phyloP scores from a whole-genome alignment of 2,888 invertebrate species.

The Drosophila monieri region DNA sequence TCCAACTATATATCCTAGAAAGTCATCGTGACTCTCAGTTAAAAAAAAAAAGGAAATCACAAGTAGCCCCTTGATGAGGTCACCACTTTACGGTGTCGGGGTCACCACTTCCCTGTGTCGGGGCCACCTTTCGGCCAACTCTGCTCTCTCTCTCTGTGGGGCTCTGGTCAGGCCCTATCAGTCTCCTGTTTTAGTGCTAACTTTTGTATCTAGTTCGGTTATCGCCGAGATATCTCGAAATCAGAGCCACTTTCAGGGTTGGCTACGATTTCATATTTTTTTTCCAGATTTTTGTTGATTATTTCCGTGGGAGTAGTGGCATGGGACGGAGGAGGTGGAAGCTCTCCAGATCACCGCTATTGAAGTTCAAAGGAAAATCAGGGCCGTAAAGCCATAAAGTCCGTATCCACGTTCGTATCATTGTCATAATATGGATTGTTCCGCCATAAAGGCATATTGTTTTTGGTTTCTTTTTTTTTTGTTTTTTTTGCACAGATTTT shows the following conservation, averaged over 20 bases:
- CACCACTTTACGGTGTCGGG: no score
- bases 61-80: no score
- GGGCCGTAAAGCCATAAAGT: conserved; percentile 70
- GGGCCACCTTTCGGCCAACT: background rate
- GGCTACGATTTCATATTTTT: conserved; percentile 58
- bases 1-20: no score
- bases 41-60: no score
- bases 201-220: conserved; percentile 48
- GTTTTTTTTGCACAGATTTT: conserved; percentile 66
- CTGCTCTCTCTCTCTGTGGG: background rate
- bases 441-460: conserved; percentile 27
- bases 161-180: conserved; percentile 35
- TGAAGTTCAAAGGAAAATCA: conserved; percentile 71
- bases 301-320: background rate
- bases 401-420: conserved; percentile 55
- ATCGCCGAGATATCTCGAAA: conserved; percentile 69
- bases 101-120: background rate
- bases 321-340: no score
- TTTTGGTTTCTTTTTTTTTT: conserved; percentile 17
- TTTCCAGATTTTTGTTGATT: conserved; percentile 42
- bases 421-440: conserved; percentile 56
- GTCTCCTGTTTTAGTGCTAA: conserved; percentile 12
- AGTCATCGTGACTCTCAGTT: no score
- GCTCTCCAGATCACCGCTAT: background rate
- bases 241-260: conserved; percentile 63